Base-by-base conservation (phyloP, 2,113 vertebrate species). In the Colossoma macropomum region DNA sequence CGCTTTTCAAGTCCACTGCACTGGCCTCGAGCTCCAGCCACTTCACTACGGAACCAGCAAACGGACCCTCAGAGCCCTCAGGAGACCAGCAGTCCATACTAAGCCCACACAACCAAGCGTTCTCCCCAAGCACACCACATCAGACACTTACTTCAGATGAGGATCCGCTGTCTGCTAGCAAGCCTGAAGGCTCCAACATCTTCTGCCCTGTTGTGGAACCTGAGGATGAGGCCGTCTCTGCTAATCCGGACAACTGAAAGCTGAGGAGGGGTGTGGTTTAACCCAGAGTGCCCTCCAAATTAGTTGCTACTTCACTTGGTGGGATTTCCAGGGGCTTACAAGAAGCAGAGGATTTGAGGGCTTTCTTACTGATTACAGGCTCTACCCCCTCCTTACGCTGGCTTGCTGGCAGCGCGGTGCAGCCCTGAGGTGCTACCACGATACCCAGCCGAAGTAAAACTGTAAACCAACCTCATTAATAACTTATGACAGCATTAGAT, bases 291-390 rank as follows among this genome's bases (percentile, higher is more conserved):
- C 28, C 54, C 71, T 71, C 2, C 0, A 68, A 59, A 60, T 77
- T 59, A 62, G 54, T 54, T 62, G 54, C 56, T 65, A 34, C 74
- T 56, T 65, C 16, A 77, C 59, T 56, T 4, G 15, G 34, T 50
- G 25, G 62, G 78, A 77, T 66, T 65, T 78, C 50, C 28, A 76
- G 68, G 56, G 74, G 34, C 60, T 78, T 70, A 83, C 54, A 28
- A 78, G 75, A 34, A 78, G 66, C 1, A 60, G 65, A 25, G 65
- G 65, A 77, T 83, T 85, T 60, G 38, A 70, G 59, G 52, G 60
- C 72, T 78, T 60, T 63, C 75, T 28, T 63, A 7, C 60, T 78
- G 68, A 82, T 83, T 75, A 75, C 41, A 8, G 41, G 41, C 41
- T 45, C 41, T 45, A 45, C 41, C 41, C 41, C 41, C 41, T 4